Percentiles rank a stretch among this genome's conserved stretches.
Conservation (phyloP, 2,888 invertebrate genomes). For the Pandemis corylana region DNA sequence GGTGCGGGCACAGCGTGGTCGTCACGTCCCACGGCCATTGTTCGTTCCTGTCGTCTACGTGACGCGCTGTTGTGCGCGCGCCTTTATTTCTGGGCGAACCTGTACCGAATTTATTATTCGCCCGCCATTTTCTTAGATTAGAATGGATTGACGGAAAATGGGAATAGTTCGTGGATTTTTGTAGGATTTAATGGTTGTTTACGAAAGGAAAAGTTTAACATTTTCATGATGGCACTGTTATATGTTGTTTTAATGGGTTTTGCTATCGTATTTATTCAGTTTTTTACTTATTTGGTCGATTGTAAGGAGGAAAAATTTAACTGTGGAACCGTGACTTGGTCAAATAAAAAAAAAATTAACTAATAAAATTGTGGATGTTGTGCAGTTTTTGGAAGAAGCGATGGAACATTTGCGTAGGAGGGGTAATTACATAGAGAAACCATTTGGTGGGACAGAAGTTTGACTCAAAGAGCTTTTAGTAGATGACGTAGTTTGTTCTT, state of each 20-base stretch:
- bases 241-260: neutral
- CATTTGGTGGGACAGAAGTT: no score
- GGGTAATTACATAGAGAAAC: no score
- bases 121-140: constrained; percentile 39
- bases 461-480: no score
- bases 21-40: constrained; percentile 53
- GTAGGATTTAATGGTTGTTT: constrained; percentile 3
- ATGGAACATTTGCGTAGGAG: no score
- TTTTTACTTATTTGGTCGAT: neutral
- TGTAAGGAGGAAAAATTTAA: no score
- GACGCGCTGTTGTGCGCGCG: constrained; percentile 44
- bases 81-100: constrained; percentile 42
- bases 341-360: no score
- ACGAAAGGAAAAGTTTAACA: constrained; percentile 3
- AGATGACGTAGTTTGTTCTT: no score
- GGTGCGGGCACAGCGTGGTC: constrained; percentile 26
- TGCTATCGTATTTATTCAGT: neutral
- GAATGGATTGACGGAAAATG: constrained; percentile 39
- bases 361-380: no score
- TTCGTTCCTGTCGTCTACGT: constrained; percentile 47
- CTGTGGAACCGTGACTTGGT: neutral
- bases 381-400: no score
- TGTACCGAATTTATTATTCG: constrained; percentile 39
- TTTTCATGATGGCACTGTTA: neutral
- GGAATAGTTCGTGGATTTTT: constrained; percentile 34